Base-by-base conservation (phyloP, 30 jellyfish, hydroid and myxozoan genomes). In the Pseudorhiza aurosa region DNA sequence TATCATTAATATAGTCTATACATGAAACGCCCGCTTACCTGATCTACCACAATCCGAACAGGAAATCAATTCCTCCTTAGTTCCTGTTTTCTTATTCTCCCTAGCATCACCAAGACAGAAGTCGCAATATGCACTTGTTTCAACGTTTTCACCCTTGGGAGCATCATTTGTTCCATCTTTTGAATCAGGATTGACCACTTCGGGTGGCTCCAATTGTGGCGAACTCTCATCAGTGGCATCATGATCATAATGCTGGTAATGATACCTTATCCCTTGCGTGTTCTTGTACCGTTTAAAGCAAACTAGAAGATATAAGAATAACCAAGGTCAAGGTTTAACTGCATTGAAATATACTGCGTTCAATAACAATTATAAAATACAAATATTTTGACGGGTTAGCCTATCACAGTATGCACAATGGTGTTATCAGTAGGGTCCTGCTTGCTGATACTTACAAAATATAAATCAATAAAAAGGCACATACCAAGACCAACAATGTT, bases 11-110 rank as follows among this genome's bases (percentile, higher is more conserved):
- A n/a, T n/a, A n/a, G n/a, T n/a, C n/a, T n/a, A n/a, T n/a, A n/a
- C n/a, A n/a, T n/a, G n/a, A n/a, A n/a, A n/a, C n/a, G n/a, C n/a
- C n/a, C n/a, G n/a, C n/a, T n/a, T 75, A 92, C 98, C 98, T 62
- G 98, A 92, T 47, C 98, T 73, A 9, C 98, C 98, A 81, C 98
- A 92, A 62, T 92, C 98, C 15, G 98, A 74, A 37, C 98, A 92
- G 1, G 96, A 92, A 28, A 92, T 85, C 65, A 92, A 74, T 68
- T 79, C 95, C 65, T 92, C 98, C 30, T 82, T 63, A 8, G 60
- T 60, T 17, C 96, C 96, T 4, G 96, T 91, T 50, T 92, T 85
- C 81, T 85, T 92, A 65, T 92, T 92, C 33, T 71, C 96, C 43
- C 81, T 72, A 1, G 83, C 90, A 85, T 83, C 95, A 55, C 98